phyloP scores from a whole-genome alignment of 2,113 vertebrate genomes.

The Kryptolebias marmoratus region DNA sequence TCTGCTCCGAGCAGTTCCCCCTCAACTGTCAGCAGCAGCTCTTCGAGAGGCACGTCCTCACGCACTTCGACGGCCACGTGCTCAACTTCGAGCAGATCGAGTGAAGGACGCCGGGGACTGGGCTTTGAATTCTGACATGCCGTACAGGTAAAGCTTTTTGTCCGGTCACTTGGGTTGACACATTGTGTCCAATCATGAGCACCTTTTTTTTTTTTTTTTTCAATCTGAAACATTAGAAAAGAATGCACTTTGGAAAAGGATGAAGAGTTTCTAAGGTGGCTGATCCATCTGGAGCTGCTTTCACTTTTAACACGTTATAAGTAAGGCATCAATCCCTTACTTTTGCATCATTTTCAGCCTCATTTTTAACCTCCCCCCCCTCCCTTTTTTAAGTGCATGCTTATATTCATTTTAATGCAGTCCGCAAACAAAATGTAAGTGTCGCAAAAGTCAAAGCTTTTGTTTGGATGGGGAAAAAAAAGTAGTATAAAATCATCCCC shows the following conservation, averaged over 20 bases:
- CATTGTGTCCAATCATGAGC: slow-evolving; percentile 53
- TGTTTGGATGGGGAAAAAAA: neutral
- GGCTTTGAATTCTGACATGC: neutral
- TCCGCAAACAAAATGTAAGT: slow-evolving; percentile 8
- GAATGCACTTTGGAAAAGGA: too few relatives aligned
- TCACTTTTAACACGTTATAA: slow-evolving; percentile 13
- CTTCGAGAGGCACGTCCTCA: slow-evolving; percentile 95
- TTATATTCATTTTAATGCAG: slow-evolving; percentile 16
- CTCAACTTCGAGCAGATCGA: slow-evolving; percentile 89
- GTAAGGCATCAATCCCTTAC: too few relatives aligned
- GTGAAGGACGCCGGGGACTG: slow-evolving; percentile 6
- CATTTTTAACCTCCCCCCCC: too few relatives aligned
- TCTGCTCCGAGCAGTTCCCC: slow-evolving; percentile 96
- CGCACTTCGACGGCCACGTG: slow-evolving; percentile 94
- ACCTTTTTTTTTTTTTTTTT: slow-evolving; percentile 25
- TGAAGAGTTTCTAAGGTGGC: slow-evolving; percentile 28
- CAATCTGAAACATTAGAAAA: too few relatives aligned
- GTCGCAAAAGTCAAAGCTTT: slow-evolving; percentile 13
- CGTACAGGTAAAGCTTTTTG: slow-evolving; percentile 30
- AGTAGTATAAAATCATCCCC: neutral
- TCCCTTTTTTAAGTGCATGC: slow-evolving; percentile 50
- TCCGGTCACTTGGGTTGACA: slow-evolving; percentile 42
- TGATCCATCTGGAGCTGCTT: slow-evolving; percentile 15
- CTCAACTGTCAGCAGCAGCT: slow-evolving; percentile 92
- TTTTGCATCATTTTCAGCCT: neutral